Percentiles rank a stretch among this genome's conserved stretches.
Evolutionary conservation across 2,797 vertebrate species (phyloP).

Genomic region (Sparus aurata): DNA sequence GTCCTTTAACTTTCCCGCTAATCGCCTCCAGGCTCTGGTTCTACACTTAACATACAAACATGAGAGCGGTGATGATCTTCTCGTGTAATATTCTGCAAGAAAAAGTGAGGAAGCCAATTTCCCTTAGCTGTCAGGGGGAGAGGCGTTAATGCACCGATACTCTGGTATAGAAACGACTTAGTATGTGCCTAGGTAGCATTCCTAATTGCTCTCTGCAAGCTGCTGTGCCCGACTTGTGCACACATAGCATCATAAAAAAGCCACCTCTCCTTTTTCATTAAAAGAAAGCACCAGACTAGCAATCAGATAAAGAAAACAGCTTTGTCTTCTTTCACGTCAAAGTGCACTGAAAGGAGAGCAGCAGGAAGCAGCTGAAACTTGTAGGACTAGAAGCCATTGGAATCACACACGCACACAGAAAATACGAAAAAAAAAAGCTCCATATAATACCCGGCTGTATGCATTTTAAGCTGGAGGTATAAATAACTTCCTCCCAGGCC

Average conservation of each 20-base stretch:
- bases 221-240: neutral
- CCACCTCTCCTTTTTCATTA: conserved; percentile 11
- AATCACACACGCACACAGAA: neutral
- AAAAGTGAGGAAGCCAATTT: neutral
- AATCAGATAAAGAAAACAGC: neutral
- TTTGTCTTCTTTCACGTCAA: conserved; percentile 21
- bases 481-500: conserved; percentile 45
- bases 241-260: neutral
- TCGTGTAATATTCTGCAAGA: neutral
- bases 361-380: conserved; percentile 4
- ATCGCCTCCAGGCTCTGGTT: neutral
- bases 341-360: conserved; percentile 6
- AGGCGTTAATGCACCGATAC: neutral
- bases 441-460: conserved; percentile 3
- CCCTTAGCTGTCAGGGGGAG: neutral
- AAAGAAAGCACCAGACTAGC: conserved; percentile 18
- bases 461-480: conserved; percentile 30
- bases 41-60: neutral
- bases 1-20: neutral
- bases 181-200: neutral
- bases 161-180: neutral
- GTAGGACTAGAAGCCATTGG: conserved; percentile 7
- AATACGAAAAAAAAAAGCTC: neutral
- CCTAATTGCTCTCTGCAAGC: neutral
- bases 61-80: neutral